phyloP scores from a whole-genome alignment of 2,113 vertebrate genomes.

The Apteryx mantelli region DNA sequence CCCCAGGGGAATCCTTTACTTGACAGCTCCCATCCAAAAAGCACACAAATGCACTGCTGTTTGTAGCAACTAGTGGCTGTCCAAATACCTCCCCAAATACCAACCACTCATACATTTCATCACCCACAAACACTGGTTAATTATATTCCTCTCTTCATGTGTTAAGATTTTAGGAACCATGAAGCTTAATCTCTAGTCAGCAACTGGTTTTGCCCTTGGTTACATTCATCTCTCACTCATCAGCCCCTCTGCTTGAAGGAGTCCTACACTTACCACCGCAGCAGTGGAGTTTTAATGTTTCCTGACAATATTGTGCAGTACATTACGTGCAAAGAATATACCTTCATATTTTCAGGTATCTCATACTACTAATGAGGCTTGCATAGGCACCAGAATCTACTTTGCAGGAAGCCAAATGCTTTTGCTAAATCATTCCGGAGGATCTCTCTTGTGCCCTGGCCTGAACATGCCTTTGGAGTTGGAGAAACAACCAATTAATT shows the following conservation, averaged over 20 bases:
- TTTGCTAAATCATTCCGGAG: not conserved
- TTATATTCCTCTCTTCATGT: not conserved
- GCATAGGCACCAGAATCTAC: not conserved
- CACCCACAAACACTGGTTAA: not conserved
- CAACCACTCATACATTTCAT: not conserved
- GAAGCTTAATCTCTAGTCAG: not conserved
- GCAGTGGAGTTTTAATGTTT: not conserved
- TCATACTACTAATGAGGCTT: not conserved
- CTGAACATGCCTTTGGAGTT: not conserved
- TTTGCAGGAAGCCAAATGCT: not conserved
- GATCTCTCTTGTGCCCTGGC: not conserved
- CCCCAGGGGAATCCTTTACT: not conserved
- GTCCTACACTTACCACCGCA: not conserved
- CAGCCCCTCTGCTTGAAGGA: not conserved
- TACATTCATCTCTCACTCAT: not conserved
- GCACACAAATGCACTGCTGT: not conserved
- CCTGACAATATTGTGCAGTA: not conserved
- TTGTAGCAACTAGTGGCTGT: not conserved
- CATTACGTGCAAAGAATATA: accelerated
- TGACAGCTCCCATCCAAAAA: not conserved
- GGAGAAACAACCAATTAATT: not conserved
- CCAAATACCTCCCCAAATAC: not conserved
- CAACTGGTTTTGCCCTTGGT: not conserved
- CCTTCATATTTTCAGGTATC: not conserved
- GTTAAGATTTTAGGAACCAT: not conserved